These are phyloP conservation scores for Apis laboriosa DNA, from an alignment of 1,140 invertebrate genomes.

Conservation along the genomic window DNA sequence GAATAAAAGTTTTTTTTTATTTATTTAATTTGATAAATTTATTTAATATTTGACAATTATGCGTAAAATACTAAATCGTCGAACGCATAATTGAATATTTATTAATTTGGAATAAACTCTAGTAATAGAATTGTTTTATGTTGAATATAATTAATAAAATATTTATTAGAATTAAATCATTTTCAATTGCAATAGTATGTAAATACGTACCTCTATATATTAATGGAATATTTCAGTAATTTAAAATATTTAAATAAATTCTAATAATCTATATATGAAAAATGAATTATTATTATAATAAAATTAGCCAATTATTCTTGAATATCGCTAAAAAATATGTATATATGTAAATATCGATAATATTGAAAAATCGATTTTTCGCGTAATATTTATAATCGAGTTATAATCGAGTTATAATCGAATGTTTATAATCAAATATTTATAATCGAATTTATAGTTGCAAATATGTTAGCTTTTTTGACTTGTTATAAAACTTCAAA, in stretches of 20 bases:
- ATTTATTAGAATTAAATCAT: slow-evolving; percentile 19
- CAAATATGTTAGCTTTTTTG: not conserved
- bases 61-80: slow-evolving; percentile 13
- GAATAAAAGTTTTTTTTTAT: not conserved
- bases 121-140: slow-evolving; percentile 1
- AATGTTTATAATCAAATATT: too few relatives aligned
- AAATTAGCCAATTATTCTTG: not conserved
- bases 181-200: not conserved
- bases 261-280: not conserved
- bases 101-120: slow-evolving; percentile 5
- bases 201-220: not conserved
- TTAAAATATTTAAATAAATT: not conserved
- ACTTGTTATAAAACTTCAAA: not conserved
- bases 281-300: not conserved
- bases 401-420: too few relatives aligned
- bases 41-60: not conserved
- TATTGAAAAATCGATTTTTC: not conserved
- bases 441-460: slow-evolving; percentile 7
- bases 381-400: not conserved
- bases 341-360: not conserved
- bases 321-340: not conserved
- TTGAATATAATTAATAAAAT: not conserved
- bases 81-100: not conserved
- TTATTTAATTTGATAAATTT: not conserved
- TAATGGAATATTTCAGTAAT: not conserved